Base-by-base conservation (phyloP, 2,113 vertebrate species). In the Pelobates fuscus region DNA sequence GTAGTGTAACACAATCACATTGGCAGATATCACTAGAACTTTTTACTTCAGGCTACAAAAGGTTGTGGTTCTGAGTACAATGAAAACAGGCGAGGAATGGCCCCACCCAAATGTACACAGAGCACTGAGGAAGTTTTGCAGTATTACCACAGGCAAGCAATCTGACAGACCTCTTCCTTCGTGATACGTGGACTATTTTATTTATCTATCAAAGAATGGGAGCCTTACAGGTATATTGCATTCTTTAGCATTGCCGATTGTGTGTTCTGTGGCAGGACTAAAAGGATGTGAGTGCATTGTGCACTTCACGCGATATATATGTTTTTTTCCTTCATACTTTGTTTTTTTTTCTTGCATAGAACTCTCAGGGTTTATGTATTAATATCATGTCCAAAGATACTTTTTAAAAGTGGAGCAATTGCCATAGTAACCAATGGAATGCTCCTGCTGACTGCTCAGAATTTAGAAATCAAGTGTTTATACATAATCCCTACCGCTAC, bases 21-120 rank as follows among this genome's bases (percentile, higher is more conserved):
- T 46, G 44, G 12, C 17, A 12, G 17, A 46, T 46, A 46, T 46
- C 15, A 17, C 44, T 37, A 25, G 60, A 12, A 18, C 5, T 5
- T 41, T 12, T 20, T 27, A 70, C 68, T 43, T 24, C 68, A 29
- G 68, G 68, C 68, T 70, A 70, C 68, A 60, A 59, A 41, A 44
- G 55, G 37, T 60, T 60, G 68, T 29, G 37, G 60, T 70, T 55
- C 30, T 37, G 24, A 44, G 32, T 46, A 60, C 68, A 59, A 70
- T 60, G 37, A 60, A 32, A 27, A 44, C 2, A 43, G 57, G 68
- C 37, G 4, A 4, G 23, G 57, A 46, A 41, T 15, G 27, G 32
- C 55, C 32, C 32, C 68, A 60, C 68, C 68, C 68, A 26, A 2
- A 37, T 15, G 32, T 26, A 41, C 52, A 70, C 14, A 70, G 18